phyloP scores from a whole-genome alignment of 2,797 vertebrate species.

The Tauraco hartlaubi region DNA sequence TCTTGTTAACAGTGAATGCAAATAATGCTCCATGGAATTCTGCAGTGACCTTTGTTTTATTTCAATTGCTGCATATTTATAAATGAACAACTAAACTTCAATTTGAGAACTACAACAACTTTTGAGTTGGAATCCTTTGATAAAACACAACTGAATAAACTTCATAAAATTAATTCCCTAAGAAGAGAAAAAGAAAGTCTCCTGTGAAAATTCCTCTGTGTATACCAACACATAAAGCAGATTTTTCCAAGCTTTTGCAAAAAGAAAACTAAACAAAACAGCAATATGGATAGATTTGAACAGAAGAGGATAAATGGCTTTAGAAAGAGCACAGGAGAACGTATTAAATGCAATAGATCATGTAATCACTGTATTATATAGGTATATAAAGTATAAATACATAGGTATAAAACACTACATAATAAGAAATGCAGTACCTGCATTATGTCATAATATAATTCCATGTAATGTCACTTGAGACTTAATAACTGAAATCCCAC shows the following conservation, averaged over 20 bases:
- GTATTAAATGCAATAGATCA: background rate
- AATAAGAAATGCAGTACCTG: background rate
- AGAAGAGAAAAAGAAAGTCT: constrained; percentile 52
- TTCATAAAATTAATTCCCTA: constrained; percentile 70
- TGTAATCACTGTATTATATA: background rate
- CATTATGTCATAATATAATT: background rate
- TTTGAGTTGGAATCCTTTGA: constrained; percentile 70
- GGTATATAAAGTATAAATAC: background rate
- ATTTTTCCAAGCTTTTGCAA: constrained; percentile 35
- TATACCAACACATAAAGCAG: constrained; percentile 41
- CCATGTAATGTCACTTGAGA: background rate
- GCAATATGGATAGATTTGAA: constrained; percentile 29
- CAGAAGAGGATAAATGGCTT: background rate
- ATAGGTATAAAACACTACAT: background rate
- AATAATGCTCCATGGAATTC: constrained; percentile 68
- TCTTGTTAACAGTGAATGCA: constrained; percentile 68
- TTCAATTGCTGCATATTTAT: constrained; percentile 68
- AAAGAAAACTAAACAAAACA: constrained; percentile 50
- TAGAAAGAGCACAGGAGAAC: constrained; percentile 13
- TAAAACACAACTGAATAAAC: constrained; percentile 70
- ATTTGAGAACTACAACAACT: constrained; percentile 62
- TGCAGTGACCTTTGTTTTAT: constrained; percentile 71
- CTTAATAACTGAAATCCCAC: background rate
- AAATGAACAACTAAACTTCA: constrained; percentile 58
- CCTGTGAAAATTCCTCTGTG: constrained; percentile 59